Percentiles rank a stretch among this genome's conserved stretches.
These are phyloP conservation scores for Psammodynastes pulverulentus DNA, from an alignment of 2,113 vertebrate species.

Conservation along the genomic window DNA sequence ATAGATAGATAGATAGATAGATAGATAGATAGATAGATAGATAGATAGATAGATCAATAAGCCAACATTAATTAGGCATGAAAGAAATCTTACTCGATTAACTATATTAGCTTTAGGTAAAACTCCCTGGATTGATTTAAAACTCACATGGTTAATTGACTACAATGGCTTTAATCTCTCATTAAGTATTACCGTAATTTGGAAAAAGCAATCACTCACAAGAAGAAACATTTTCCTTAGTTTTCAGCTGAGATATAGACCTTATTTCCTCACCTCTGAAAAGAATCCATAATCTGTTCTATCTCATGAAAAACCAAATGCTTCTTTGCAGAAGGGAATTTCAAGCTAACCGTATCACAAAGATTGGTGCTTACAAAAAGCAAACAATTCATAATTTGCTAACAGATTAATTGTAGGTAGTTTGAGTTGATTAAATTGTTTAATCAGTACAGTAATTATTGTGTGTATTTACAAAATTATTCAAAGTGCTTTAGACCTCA, in stretches of 20 bases:
- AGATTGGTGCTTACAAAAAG: not conserved
- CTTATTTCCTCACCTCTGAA: not conserved
- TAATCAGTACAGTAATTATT: not conserved
- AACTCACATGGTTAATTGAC: not conserved
- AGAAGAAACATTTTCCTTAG: not conserved
- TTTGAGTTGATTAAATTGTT: not conserved
- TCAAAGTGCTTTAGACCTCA: not conserved
- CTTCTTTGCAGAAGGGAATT: not conserved
- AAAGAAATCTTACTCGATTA: not conserved
- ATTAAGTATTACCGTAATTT: not conserved
- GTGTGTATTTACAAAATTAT: not conserved
- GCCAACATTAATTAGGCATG: not conserved
- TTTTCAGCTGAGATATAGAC: not conserved
- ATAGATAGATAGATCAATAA: not conserved
- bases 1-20: not conserved
- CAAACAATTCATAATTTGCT: not conserved
- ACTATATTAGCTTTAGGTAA: not conserved
- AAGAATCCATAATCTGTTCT: not conserved
- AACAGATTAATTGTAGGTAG: not conserved
- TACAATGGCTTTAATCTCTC: not conserved
- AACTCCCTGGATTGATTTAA: not conserved
- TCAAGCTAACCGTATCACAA: not conserved
- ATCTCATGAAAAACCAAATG: not conserved
- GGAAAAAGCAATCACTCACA: not conserved
- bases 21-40: not conserved